A percentile compares a stretch with the other conserved stretches of the same genome.
Evolutionary conservation across 2,888 invertebrate genomes (phyloP).

Genomic region (Busseola fusca): DNA sequence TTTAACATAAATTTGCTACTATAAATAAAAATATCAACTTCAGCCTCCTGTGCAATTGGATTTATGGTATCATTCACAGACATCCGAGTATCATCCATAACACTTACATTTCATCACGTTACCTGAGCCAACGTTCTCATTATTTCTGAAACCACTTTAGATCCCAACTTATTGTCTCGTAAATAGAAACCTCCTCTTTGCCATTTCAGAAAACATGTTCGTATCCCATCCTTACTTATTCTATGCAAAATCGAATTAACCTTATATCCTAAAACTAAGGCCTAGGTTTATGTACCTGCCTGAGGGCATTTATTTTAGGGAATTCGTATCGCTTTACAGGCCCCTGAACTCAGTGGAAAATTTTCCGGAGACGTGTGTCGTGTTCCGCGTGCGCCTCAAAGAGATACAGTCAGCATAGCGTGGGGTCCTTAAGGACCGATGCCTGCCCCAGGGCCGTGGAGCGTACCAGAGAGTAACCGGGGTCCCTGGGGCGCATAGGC

Average conservation of each 20-base stretch:
- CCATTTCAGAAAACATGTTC: conserved; percentile 29
- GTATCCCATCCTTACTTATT: conserved; percentile 2
- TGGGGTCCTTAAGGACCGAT: too few species aligned
- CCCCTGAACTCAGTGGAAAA: conserved; percentile 23
- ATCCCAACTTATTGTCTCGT: conserved; percentile 22
- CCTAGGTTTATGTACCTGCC: conserved; percentile 17
- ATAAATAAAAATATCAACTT: too few species aligned
- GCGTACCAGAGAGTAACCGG: too few species aligned
- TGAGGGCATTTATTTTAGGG: background rate
- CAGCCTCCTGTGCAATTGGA: too few species aligned
- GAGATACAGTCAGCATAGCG: too few species aligned
- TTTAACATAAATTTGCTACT: too few species aligned
- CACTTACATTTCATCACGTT: conserved; percentile 9
- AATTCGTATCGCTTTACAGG: conserved; percentile 13
- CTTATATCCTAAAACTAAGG: background rate
- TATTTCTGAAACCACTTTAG: conserved; percentile 27
- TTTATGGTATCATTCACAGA: too few species aligned
- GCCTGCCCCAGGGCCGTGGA: too few species aligned
- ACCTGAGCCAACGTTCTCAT: conserved; percentile 23
- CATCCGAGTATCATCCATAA: background rate
- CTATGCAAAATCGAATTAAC: conserved; percentile 30
- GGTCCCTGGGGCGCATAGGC: too few species aligned
- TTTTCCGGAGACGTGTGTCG: too few species aligned
- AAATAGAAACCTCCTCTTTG: conserved; percentile 23
- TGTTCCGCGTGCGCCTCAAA: too few species aligned